These are phyloP conservation scores for Athrips mouffetella DNA, from an alignment of 2,888 invertebrate species.

Conservation along the genomic window DNA sequence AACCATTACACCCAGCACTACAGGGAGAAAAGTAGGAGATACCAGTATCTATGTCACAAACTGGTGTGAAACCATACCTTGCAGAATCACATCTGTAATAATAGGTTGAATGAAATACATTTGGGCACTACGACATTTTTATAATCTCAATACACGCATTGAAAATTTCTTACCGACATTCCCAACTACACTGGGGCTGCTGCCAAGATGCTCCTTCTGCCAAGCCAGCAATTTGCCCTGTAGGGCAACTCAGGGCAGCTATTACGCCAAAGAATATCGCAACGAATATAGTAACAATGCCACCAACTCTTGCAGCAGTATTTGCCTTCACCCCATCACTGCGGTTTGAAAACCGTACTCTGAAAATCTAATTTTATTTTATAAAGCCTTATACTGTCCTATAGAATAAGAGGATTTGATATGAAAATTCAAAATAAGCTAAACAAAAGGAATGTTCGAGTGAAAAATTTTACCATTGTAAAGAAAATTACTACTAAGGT, in stretches of 20 bases:
- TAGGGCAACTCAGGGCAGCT: conserved; percentile 42
- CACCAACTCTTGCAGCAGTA: conserved; percentile 60
- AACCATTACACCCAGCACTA: conserved; percentile 53
- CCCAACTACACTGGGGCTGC: conserved; percentile 48
- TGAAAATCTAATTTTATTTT: conserved; percentile 51
- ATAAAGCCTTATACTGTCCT: background rate
- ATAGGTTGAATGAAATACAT: background rate
- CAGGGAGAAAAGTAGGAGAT: conserved; percentile 64
- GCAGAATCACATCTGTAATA: conserved; percentile 51
- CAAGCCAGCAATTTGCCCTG: conserved; percentile 36
- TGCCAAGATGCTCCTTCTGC: conserved; percentile 29
- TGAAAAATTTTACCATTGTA: conserved; percentile 49
- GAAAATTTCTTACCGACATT: conserved; percentile 47
- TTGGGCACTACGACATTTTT: too few relatives aligned
- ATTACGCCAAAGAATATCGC: conserved; percentile 45
- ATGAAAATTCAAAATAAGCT: background rate
- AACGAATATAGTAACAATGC: conserved; percentile 47
- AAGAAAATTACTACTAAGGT: conserved; percentile 65
- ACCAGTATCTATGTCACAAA: conserved; percentile 47
- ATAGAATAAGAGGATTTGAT: background rate
- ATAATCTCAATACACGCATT: too few relatives aligned
- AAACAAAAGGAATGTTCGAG: background rate
- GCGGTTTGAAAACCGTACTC: conserved; percentile 59
- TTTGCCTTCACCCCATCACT: conserved; percentile 59
- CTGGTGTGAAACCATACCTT: conserved; percentile 58